Evolutionary conservation across 1,140 invertebrate genomes (phyloP), one percentile per base, ranked within the genome.

Genomic region (Panagrolaimus sp.): DNA sequence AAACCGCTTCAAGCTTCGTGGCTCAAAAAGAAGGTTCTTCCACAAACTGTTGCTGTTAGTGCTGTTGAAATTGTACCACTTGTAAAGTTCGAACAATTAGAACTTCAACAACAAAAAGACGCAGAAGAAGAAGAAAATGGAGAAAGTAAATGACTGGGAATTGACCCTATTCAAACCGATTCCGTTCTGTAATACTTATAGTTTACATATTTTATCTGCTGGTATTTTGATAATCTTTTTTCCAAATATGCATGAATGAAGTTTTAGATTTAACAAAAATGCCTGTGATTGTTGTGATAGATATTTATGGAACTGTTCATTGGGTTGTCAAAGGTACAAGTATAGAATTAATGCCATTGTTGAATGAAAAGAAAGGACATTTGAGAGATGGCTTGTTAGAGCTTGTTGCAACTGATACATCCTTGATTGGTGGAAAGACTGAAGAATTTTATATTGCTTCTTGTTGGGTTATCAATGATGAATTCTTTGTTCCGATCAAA

Each of bases 391-490:
- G 24, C 12, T 43, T 17, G 28, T n/a, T 69, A 9, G 71, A 71
- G 38, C 32, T 75, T 28, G 75, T 73, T 43, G 26, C 72, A 24
- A 46, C 76, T 43, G 78, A 77, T 24, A 46, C 78, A 55, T 76
- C 76, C 3, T 15, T 45, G 9, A 65, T 38, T 55, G 17, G 17
- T 14, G 48, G 26, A 15, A 1, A 7, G 1, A 14, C 43, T 24
- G 21, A 8, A 67, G 7, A 45, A 72, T 43, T 71, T 24, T 58
- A 43, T 24, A 43, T 32, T 10, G 14, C 15, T 24, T 81, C 70
- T 69, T 77, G 75, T 45, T 77, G 75, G 75, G 78, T 77, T 15
- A 58, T 77, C 15, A 80, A 81, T 63, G 78, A 77, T 32, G 43
- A 77, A 9, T 28, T 74, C 12, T 73, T 78, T 43, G 75, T 62